Evolutionary conservation across 2,113 vertebrate species (phyloP), one percentile per base, ranked within the genome.

Genomic region (Oenanthe melanoleuca): DNA sequence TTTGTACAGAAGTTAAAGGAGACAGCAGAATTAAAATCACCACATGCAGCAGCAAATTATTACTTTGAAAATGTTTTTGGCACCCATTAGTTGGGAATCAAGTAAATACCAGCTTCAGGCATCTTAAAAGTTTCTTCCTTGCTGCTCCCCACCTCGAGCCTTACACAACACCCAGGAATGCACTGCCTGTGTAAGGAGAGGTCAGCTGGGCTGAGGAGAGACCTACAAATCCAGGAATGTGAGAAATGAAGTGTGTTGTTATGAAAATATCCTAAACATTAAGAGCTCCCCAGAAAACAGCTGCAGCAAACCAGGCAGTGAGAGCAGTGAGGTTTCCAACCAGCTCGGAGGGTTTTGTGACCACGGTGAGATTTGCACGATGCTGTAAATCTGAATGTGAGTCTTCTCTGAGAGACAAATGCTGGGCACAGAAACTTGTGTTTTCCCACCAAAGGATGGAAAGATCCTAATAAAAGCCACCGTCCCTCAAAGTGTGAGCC

Each of bases 61-160:
- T 28, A 11, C 69, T 56, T 42, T 34, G 61, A 19, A 21, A 9
- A 9, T 22, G 25, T 5, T 38, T 64, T 26, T 69, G 31, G 25
- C 31, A 26, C 22, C 55, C 59, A 31, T 81, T 59, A 16, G 12
- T 45, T 64, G 25, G 33, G 44, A 49, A 53, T 52, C 34, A 34
- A 79, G 91, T 65, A 60, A 91, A 84, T 66, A 67, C 15, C 12
- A 1, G 15, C 61, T 86, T 80, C 56, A 44, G 38, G n/a, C 80
- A 42, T 10, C 84, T 91, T 13, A 12, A 11, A 77, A 59, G 49
- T 61, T 55, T 79, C 91, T 84, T 90, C 75, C 77, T 80, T 47
- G 60, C 79, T 92, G 65, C 86, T 96, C 88, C 73, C 77, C 90
- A 95, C 78, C 83, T 83, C 12, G 19, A 70, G 44, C 37, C 82